Evolutionary conservation across 2,888 invertebrate species (phyloP).

Genomic region (Hoplodrina blanda): DNA sequence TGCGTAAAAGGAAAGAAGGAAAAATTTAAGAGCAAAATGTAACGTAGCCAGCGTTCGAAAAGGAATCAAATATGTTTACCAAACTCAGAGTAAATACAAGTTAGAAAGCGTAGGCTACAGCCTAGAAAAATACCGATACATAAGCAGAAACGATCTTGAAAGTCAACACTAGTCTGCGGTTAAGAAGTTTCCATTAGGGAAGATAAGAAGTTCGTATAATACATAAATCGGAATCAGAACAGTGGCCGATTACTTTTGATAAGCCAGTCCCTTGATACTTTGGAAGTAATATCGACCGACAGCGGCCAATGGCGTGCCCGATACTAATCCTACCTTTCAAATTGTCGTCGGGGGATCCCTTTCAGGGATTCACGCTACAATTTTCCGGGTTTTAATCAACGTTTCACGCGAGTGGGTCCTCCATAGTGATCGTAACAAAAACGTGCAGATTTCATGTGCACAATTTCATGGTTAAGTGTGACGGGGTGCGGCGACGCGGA

Average conservation of each 20-base stretch:
- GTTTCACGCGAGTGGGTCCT: constrained; percentile 17
- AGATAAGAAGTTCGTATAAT: constrained; percentile 13
- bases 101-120: constrained; percentile 37
- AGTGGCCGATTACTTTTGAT: constrained; percentile 21
- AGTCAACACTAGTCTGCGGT: constrained; percentile 29
- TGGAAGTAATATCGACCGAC: constrained; percentile 18
- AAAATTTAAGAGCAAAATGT: neutral
- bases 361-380: constrained; percentile 18
- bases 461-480: constrained; percentile 56
- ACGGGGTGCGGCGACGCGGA: constrained; percentile 52
- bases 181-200: constrained; percentile 24
- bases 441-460: constrained; percentile 52
- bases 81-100: constrained; percentile 13
- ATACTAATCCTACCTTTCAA: constrained; percentile 29
- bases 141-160: constrained; percentile 32
- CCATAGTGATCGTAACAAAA: constrained; percentile 36
- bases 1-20: neutral
- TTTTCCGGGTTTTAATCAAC: constrained; percentile 42
- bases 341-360: constrained; percentile 20
- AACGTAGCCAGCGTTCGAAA: neutral
- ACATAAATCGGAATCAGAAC: constrained; percentile 16
- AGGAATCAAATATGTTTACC: constrained; percentile 15
- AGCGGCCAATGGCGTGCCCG: constrained; percentile 14
- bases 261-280: constrained; percentile 18
- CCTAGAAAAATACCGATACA: constrained; percentile 18